These are phyloP conservation scores for Brachypterus glaber DNA, from an alignment of 2,888 invertebrate species.

Conservation along the genomic window DNA sequence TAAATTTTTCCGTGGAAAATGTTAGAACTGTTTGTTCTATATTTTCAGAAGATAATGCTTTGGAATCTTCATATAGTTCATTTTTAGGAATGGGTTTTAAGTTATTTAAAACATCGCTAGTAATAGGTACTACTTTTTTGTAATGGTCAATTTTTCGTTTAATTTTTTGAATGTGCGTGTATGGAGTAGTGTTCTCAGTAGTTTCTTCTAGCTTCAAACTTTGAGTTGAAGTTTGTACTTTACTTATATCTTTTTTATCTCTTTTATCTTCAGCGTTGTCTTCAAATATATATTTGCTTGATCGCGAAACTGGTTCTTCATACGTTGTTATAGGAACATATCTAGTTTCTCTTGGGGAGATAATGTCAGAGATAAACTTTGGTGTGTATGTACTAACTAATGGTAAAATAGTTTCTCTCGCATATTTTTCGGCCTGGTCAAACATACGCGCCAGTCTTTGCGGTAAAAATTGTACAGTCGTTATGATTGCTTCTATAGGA, in stretches of 20 bases:
- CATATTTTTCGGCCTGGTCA: constrained; percentile 72
- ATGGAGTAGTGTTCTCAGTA: constrained; percentile 26
- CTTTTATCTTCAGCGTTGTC: constrained; percentile 1
- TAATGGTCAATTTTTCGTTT: constrained; percentile 21
- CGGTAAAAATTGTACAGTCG: constrained; percentile 71
- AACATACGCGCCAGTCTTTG: constrained; percentile 68
- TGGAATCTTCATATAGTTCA: background rate
- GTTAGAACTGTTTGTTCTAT: constrained; percentile 7
- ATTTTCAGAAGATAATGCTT: background rate
- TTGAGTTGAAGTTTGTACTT: constrained; percentile 17
- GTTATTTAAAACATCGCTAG: background rate
- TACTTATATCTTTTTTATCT: constrained; percentile 16
- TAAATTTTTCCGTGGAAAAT: constrained; percentile 1
- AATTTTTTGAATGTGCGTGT: constrained; percentile 37
- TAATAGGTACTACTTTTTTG: background rate
- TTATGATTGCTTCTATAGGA: constrained; percentile 34
- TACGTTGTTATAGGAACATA: constrained; percentile 37
- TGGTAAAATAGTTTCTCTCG: constrained; percentile 65
- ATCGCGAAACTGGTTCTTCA: constrained; percentile 25
- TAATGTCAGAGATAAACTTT: constrained; percentile 46
- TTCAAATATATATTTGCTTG: too few species aligned
- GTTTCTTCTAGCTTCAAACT: constrained; percentile 11
- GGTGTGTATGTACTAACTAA: constrained; percentile 72
- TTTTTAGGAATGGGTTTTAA: background rate
- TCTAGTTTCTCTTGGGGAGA: constrained; percentile 30